These are phyloP conservation scores for Xiphophorus hellerii DNA, from an alignment of 2,113 vertebrate genomes.

Conservation along the genomic window DNA sequence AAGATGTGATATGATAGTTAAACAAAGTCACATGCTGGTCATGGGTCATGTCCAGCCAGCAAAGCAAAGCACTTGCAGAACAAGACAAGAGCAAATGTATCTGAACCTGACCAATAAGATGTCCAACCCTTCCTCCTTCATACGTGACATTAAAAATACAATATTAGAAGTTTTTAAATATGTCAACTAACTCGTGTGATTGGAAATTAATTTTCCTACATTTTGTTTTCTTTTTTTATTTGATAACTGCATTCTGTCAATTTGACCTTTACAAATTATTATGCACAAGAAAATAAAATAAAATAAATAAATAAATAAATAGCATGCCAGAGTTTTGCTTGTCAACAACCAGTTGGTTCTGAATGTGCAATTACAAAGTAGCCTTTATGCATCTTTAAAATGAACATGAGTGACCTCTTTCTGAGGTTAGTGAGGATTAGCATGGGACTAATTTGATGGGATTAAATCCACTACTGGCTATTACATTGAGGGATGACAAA, in stretches of 20 bases:
- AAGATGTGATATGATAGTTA: constrained; percentile 63
- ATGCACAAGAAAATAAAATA: constrained; percentile 17
- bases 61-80: constrained; percentile 12
- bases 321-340: constrained; percentile 47
- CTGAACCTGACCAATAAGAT: too few relatives aligned
- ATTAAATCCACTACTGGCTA: constrained; percentile 77
- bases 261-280: constrained; percentile 24
- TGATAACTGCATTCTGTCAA: neutral
- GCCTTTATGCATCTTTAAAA: constrained; percentile 69
- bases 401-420: constrained; percentile 72
- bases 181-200: neutral
- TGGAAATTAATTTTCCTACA: too few relatives aligned
- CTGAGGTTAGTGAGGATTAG: constrained; percentile 78
- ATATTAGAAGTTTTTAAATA: neutral
- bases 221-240: neutral
- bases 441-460: constrained; percentile 77
- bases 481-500: constrained; percentile 74
- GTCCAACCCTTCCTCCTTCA: neutral
- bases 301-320: too few relatives aligned
- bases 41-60: constrained; percentile 35
- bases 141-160: neutral
- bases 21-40: constrained; percentile 50
- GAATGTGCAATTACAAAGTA: constrained; percentile 57
- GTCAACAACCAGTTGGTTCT: constrained; percentile 26
- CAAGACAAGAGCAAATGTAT: neutral